phyloP scores from a whole-genome alignment of 1,140 invertebrate species.

The Drosophila suzukii region DNA sequence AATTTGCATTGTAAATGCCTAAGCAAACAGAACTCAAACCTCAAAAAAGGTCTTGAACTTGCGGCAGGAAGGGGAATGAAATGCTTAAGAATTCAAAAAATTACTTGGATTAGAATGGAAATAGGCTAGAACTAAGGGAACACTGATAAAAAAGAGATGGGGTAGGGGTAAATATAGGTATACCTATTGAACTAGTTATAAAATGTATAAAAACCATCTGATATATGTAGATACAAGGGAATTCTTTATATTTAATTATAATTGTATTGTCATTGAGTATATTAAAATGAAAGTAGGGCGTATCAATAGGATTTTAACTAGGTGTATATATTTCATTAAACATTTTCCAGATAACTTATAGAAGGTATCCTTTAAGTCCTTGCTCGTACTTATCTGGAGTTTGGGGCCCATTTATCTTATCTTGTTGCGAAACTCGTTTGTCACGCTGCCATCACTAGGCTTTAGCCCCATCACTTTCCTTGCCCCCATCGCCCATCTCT shows the following conservation, averaged over 20 bases:
- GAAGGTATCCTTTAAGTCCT: too few species aligned
- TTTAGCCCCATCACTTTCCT: constrained; percentile 7
- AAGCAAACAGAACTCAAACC: constrained; percentile 61
- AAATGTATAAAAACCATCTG: too few species aligned
- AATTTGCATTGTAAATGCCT: constrained; percentile 81
- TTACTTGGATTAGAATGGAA: constrained; percentile 5
- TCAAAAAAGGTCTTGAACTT: constrained; percentile 31
- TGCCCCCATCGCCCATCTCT: neutral
- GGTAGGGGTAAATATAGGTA: too few species aligned
- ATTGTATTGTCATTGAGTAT: too few species aligned
- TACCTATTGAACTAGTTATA: too few species aligned
- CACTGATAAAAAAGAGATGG: constrained; percentile 1
- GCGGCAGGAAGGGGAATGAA: neutral
- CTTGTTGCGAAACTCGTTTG: constrained; percentile 9
- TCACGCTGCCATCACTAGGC: constrained; percentile 36
- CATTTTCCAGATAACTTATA: too few species aligned
- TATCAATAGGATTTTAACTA: too few species aligned
- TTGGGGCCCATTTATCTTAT: constrained; percentile 9
- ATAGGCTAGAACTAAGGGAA: neutral
- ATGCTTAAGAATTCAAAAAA: constrained; percentile 16
- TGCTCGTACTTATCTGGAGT: neutral
- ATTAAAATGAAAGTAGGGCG: too few species aligned
- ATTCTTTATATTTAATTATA: too few species aligned
- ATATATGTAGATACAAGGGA: too few species aligned
- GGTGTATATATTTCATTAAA: too few species aligned